Percentiles rank a stretch among this genome's conserved stretches.
phyloP scores from a whole-genome alignment of 1,140 invertebrate species.

The Drosophila bifasciata region DNA sequence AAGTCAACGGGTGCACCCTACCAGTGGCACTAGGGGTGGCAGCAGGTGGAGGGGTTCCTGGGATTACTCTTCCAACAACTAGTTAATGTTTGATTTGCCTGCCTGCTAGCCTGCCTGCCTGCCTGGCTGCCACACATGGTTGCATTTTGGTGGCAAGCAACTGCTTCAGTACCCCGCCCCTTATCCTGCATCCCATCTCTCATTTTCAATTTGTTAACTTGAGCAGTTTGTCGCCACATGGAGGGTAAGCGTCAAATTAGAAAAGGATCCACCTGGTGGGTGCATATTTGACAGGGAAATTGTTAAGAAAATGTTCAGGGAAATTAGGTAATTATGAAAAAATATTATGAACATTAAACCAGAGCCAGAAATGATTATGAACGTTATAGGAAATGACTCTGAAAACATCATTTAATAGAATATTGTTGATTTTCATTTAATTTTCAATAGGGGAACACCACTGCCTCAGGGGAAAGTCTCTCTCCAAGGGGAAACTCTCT shows the following conservation, averaged over 20 bases:
- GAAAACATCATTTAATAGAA: too few relatives aligned
- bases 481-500: too few relatives aligned
- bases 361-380: too few relatives aligned
- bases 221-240: conserved; percentile 46
- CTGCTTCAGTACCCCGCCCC: neutral
- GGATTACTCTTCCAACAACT: conserved; percentile 67
- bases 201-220: conserved; percentile 29
- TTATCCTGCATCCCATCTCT: neutral
- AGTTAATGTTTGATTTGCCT: conserved; percentile 78
- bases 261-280: neutral
- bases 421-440: too few relatives aligned
- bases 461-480: too few relatives aligned
- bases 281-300: neutral
- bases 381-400: too few relatives aligned
- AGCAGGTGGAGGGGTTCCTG: conserved; percentile 18
- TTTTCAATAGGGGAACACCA: too few relatives aligned
- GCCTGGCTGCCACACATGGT: conserved; percentile 60
- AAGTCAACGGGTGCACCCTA: conserved; percentile 42
- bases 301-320: neutral
- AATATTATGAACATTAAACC: too few relatives aligned
- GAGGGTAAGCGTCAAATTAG: conserved; percentile 15
- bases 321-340: too few relatives aligned
- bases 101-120: conserved; percentile 46
- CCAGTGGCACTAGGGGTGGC: neutral
- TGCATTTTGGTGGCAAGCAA: conserved; percentile 34